These are phyloP conservation scores for Oligia fasciuncula DNA, from an alignment of 2,888 invertebrate genomes.

Conservation along the genomic window DNA sequence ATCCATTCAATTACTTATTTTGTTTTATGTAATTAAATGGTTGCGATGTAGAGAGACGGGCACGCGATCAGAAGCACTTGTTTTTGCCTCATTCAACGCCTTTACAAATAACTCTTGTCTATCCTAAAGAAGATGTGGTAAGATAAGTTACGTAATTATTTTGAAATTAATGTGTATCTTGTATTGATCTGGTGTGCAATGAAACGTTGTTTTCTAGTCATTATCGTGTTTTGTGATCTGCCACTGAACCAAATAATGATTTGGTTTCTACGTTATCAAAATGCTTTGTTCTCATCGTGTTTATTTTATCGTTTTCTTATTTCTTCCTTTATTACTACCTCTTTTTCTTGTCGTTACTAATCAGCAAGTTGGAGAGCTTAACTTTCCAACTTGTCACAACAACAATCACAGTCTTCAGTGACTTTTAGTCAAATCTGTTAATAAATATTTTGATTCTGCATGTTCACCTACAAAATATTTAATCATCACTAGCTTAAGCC, in stretches of 20 bases:
- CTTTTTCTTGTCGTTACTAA: neutral
- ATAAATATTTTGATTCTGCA: neutral
- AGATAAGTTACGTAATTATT: slow-evolving; percentile 38
- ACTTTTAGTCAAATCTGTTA: neutral
- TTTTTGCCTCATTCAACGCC: slow-evolving; percentile 40
- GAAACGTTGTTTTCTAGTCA: slow-evolving; percentile 1
- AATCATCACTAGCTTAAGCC: too few species aligned
- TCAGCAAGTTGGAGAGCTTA: neutral
- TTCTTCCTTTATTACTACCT: neutral
- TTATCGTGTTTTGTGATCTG: slow-evolving; percentile 29
- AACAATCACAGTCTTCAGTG: neutral
- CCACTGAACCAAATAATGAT: slow-evolving; percentile 21
- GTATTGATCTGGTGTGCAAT: slow-evolving; percentile 33
- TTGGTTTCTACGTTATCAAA: neutral
- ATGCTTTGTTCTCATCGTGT: slow-evolving; percentile 7
- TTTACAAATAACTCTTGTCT: slow-evolving; percentile 36
- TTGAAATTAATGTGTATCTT: slow-evolving; percentile 19
- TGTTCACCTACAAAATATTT: neutral
- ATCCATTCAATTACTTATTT: slow-evolving; percentile 64
- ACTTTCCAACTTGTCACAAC: neutral
- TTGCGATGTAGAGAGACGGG: slow-evolving; percentile 55
- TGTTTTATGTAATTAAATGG: slow-evolving; percentile 64
- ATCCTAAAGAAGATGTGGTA: slow-evolving; percentile 17
- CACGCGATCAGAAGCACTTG: slow-evolving; percentile 61
- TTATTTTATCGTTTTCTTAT: neutral